phyloP scores from a whole-genome alignment of 2,888 invertebrate species.

The Parnassius apollo region DNA sequence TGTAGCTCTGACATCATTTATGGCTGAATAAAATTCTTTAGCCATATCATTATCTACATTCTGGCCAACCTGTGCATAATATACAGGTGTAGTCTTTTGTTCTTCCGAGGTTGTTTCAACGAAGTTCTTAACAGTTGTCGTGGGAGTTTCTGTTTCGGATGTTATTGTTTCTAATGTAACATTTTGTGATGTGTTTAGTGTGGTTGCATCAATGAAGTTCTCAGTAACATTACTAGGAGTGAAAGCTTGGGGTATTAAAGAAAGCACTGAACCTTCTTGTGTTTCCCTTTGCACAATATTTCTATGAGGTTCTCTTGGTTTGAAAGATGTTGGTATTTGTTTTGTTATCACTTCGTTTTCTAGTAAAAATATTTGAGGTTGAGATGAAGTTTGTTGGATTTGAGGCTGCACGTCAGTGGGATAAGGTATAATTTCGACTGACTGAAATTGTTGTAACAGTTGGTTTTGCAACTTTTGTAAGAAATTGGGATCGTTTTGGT shows the following conservation, averaged over 20 bases:
- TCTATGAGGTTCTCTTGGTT: slow-evolving; percentile 48
- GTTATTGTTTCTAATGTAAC: slow-evolving; percentile 48
- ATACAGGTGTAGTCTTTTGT: slow-evolving; percentile 63
- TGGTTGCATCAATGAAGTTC: slow-evolving; percentile 46
- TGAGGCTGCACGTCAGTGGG: slow-evolving; percentile 48
- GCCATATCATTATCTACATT: slow-evolving; percentile 61
- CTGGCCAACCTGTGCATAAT: slow-evolving; percentile 72
- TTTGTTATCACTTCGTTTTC: slow-evolving; percentile 57
- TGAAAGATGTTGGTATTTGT: slow-evolving; percentile 48
- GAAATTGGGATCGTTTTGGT: slow-evolving; percentile 76
- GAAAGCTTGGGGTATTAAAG: slow-evolving; percentile 54
- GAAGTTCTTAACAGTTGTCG: slow-evolving; percentile 57
- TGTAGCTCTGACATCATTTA: slow-evolving; percentile 83
- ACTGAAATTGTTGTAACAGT: slow-evolving; percentile 61
- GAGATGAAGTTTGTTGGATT: slow-evolving; percentile 36
- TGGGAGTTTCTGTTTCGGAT: slow-evolving; percentile 51
- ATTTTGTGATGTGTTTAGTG: slow-evolving; percentile 46
- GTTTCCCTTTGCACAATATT: slow-evolving; percentile 68
- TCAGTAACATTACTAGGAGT: slow-evolving; percentile 50
- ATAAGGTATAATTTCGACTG: slow-evolving; percentile 70
- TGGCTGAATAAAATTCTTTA: slow-evolving; percentile 78
- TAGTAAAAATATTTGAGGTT: slow-evolving; percentile 48
- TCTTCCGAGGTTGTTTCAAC: slow-evolving; percentile 52
- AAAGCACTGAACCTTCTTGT: slow-evolving; percentile 55
- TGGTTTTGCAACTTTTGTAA: slow-evolving; percentile 70